These are phyloP conservation scores for Rhinella marina DNA, from an alignment of 2,797 vertebrate species.

Conservation along the genomic window DNA sequence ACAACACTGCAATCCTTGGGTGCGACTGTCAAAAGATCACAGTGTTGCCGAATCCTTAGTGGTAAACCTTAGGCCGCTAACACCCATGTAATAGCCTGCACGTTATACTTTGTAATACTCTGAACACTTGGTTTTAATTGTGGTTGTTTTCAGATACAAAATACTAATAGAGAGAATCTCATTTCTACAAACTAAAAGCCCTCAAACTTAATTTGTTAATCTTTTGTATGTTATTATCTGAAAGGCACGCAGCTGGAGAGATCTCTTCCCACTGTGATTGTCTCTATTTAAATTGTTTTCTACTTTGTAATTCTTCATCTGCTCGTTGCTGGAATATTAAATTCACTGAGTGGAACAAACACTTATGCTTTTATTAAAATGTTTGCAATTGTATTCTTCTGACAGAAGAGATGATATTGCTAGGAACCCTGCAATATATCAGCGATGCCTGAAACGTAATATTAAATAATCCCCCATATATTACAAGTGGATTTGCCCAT, in stretches of 20 bases:
- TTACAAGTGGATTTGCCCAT: background rate
- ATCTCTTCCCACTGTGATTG: constrained; percentile 47
- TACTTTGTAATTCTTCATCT: constrained; percentile 55
- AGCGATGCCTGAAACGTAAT: background rate
- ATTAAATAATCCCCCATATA: constrained; percentile 10
- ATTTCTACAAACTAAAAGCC: constrained; percentile 29
- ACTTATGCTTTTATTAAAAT: constrained; percentile 54
- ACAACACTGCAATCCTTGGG: too few species aligned
- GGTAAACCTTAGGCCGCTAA: too few species aligned
- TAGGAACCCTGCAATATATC: background rate
- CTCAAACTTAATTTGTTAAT: constrained; percentile 58
- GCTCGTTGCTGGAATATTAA: constrained; percentile 55
- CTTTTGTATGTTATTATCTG: constrained; percentile 57
- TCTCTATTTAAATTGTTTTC: constrained; percentile 56
- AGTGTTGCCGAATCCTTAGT: too few species aligned
- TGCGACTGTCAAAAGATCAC: too few species aligned
- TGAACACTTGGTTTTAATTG: background rate
- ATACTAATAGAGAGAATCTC: constrained; percentile 5
- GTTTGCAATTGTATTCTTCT: constrained; percentile 45
- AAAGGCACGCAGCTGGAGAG: constrained; percentile 53
- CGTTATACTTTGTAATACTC: too few species aligned
- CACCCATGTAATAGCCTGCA: too few species aligned
- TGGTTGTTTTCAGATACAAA: background rate
- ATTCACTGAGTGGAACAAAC: constrained; percentile 59
- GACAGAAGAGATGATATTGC: constrained; percentile 12